A percentile compares a stretch with the other conserved stretches of the same genome.
Evolutionary conservation across 2,113 vertebrate species (phyloP).

Genomic region (Callionymus lyra): DNA sequence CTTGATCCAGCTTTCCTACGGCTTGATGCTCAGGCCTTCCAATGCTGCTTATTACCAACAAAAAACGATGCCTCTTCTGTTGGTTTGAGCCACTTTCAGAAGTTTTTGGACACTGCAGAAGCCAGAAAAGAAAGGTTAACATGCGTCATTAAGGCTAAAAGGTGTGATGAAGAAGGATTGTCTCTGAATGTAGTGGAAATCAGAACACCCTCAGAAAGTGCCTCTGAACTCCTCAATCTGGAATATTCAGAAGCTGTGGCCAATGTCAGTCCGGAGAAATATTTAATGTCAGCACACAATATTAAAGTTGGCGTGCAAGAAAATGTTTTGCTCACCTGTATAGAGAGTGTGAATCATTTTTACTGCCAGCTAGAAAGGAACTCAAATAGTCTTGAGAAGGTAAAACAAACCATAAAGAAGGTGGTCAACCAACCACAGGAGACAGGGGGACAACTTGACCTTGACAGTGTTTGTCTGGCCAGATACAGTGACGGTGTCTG

Average conservation of each 20-base stretch:
- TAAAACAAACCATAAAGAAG: slow-evolving; percentile 49
- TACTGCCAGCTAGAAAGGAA: slow-evolving; percentile 79
- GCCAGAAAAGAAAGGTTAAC: slow-evolving; percentile 4
- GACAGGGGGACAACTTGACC: slow-evolving; percentile 19
- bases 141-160: slow-evolving; percentile 20
- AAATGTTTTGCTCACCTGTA: slow-evolving; percentile 63
- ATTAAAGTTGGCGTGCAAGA: slow-evolving; percentile 74
- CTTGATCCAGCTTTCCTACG: slow-evolving; percentile 36
- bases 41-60: slow-evolving; percentile 21
- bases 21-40: slow-evolving; percentile 32
- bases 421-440: slow-evolving; percentile 31
- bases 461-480: slow-evolving; percentile 71
- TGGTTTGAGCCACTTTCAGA: slow-evolving; percentile 18
- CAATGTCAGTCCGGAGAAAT: slow-evolving; percentile 55
- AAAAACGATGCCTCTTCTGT: background rate
- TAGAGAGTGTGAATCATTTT: slow-evolving; percentile 67
- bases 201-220: slow-evolving; percentile 16
- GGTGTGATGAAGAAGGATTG: slow-evolving; percentile 23
- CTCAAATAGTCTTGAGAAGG: slow-evolving; percentile 48
- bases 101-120: slow-evolving; percentile 10
- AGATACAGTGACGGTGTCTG: slow-evolving; percentile 73
- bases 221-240: slow-evolving; percentile 2
- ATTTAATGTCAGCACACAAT: slow-evolving; percentile 64
- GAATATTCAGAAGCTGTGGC: slow-evolving; percentile 33
- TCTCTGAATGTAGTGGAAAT: slow-evolving; percentile 26